Evolutionary conservation across 2,113 vertebrate species (phyloP), one percentile per base, ranked within the genome.

Genomic region (Machaerirhynchus nigripectus): DNA sequence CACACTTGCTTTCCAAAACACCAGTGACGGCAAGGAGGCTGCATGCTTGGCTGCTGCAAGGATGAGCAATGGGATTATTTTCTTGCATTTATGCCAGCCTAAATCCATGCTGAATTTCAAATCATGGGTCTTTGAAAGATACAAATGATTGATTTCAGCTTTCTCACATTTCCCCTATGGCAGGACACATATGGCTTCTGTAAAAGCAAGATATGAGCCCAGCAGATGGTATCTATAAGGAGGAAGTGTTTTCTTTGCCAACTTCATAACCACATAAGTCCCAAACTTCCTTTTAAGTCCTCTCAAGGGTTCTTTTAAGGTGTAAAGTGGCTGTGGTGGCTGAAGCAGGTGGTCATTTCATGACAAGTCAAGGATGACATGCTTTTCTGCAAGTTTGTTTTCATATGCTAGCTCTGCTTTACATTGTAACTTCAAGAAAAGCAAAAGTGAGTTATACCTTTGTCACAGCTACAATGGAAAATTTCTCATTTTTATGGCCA

Each of bases 151-250:
- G 28, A 35, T 75, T 89, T 84, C 24, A 50, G 69, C 85, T 82
- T 92, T 95, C 53, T 96, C 28, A 23, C 49, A 33, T 94, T 87
- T 95, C 77, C 65, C 39, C 61, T 84, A 18, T 40, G 39, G 44
- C 76, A 68, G 64, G 60, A 60, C 91, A 67, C 23, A 39, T 18
- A 68, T 63, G 53, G 60, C 40, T 95, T 95, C 93, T 97, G 95
- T 96, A 87, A 94, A 76, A 92, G 65, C 40, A 89, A 96, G 96
- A 96, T 96, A 97, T 7, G 69, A 90, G n/a, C 56, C 77, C 87
- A 93, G 84, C 37, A 96, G 96, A 96, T 96, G 84, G 61, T 97
- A 96, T 97, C 96, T 96, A 30, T 84, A 90, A 89, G 93, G 93
- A 95, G 91, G 96, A 97, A 97, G 87, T 96, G 65, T 73, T 94